These are phyloP conservation scores for Siphonodentalium dalli DNA, from an alignment of 2,888 invertebrate genomes.

Conservation along the genomic window DNA sequence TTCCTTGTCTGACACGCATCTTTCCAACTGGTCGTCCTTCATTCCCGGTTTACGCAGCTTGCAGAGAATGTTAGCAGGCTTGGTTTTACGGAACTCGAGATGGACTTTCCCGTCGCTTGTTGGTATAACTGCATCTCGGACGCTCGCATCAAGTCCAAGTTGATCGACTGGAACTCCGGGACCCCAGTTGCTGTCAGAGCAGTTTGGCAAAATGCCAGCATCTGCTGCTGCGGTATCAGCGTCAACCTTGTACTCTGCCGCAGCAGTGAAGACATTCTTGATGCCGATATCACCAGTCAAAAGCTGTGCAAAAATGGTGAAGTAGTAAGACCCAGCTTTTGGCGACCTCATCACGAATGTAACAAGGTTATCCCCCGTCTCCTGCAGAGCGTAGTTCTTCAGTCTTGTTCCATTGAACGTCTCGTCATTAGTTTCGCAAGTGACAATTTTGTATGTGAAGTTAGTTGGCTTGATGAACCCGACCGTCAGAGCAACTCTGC, in stretches of 20 bases:
- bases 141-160: conserved; percentile 59
- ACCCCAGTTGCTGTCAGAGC: conserved; percentile 65
- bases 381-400: conserved; percentile 62
- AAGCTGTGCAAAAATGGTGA: conserved; percentile 64
- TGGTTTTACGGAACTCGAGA: conserved; percentile 78
- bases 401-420: conserved; percentile 57
- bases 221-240: conserved; percentile 57
- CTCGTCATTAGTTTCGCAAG: conserved; percentile 56
- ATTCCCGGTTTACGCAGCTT: conserved; percentile 61
- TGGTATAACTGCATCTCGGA: conserved; percentile 46
- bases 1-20: conserved; percentile 54
- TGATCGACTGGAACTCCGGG: conserved; percentile 62
- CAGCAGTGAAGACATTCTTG: conserved; percentile 64
- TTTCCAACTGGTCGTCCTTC: conserved; percentile 58
- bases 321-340: conserved; percentile 57
- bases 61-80: conserved; percentile 70
- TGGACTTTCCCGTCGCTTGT: conserved; percentile 51
- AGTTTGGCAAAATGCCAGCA: conserved; percentile 58
- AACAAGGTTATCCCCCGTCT: conserved; percentile 59
- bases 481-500: conserved; percentile 59
- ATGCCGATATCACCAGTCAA: conserved; percentile 58
- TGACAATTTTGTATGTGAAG: conserved; percentile 64
- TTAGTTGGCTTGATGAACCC: conserved; percentile 62
- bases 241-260: conserved; percentile 64
- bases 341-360: conserved; percentile 61